Evolutionary conservation across 2,113 vertebrate genomes (phyloP).

Genomic region (Rhombomys opimus): DNA sequence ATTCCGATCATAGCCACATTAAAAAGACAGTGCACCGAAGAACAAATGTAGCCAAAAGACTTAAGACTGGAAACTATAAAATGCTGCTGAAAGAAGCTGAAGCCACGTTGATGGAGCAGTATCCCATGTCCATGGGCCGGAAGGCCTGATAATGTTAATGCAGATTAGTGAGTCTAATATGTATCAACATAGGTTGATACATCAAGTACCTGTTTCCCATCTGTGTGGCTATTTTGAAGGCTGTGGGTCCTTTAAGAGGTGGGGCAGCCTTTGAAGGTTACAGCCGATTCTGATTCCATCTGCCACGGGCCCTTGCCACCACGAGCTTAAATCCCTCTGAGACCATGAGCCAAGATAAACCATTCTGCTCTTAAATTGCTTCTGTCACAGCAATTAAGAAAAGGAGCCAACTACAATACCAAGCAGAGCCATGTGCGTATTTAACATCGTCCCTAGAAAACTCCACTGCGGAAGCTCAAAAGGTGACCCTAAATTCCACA

Average conservation of each 20-base stretch:
- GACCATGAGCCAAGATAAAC: neutral
- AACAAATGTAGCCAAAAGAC: constrained; percentile 13
- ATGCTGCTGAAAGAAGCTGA: neutral
- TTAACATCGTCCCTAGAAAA: neutral
- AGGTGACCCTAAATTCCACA: neutral
- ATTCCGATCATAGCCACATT: neutral
- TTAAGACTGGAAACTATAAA: neutral
- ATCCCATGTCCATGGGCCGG: neutral
- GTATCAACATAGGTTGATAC: too few species aligned
- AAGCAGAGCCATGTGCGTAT: neutral
- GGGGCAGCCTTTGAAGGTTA: neutral
- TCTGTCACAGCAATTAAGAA: neutral
- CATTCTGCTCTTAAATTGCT: neutral
- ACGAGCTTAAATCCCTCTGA: neutral
- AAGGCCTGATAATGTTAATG: neutral
- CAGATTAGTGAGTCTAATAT: neutral
- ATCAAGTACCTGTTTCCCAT: neutral
- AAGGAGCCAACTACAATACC: neutral
- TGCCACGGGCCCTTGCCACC: neutral
- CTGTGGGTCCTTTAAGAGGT: neutral
- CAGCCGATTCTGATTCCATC: neutral
- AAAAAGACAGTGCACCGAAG: neutral
- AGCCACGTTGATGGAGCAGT: neutral
- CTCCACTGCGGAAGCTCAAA: constrained; percentile 30
- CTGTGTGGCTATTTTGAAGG: neutral